These are phyloP conservation scores for Bactericera cockerelli DNA, from an alignment of 1,140 invertebrate species.

Conservation along the genomic window DNA sequence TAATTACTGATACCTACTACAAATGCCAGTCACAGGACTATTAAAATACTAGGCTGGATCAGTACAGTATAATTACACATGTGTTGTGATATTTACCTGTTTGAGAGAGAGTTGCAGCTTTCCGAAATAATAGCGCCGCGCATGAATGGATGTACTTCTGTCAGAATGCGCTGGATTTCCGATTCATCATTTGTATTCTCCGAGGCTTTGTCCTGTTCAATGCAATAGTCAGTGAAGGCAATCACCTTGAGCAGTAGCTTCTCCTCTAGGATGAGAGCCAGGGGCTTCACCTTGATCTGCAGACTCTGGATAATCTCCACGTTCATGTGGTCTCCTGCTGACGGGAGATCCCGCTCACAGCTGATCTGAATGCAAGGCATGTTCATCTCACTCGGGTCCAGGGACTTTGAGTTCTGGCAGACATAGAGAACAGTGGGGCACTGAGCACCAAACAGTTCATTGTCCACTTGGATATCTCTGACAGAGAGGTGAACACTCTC, in stretches of 20 bases:
- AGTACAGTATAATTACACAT: too few species aligned
- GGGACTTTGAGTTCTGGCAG: constrained; percentile 30
- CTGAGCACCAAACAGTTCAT: constrained; percentile 65
- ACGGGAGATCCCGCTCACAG: constrained; percentile 45
- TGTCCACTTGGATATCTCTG: constrained; percentile 60
- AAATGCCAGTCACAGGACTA: too few species aligned
- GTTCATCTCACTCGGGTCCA: constrained; percentile 28
- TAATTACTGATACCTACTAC: too few species aligned
- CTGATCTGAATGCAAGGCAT: constrained; percentile 46
- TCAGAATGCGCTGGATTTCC: constrained; percentile 54
- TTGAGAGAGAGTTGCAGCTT: constrained; percentile 62
- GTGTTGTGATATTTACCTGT: too few species aligned
- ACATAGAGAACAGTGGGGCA: constrained; percentile 70
- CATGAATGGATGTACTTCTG: constrained; percentile 65
- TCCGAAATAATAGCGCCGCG: constrained; percentile 80
- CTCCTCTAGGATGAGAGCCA: constrained; percentile 76
- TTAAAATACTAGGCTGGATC: too few species aligned
- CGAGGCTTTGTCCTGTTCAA: constrained; percentile 30
- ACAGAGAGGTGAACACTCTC: constrained; percentile 56
- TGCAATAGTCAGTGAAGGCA: constrained; percentile 40
- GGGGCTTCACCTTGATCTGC: constrained; percentile 61
- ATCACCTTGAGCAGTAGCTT: constrained; percentile 70
- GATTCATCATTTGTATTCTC: constrained; percentile 55
- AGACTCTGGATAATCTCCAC: constrained; percentile 65
- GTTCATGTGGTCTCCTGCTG: constrained; percentile 52